phyloP scores from a whole-genome alignment of 2,888 invertebrate genomes.

The Pollenia angustigena region DNA sequence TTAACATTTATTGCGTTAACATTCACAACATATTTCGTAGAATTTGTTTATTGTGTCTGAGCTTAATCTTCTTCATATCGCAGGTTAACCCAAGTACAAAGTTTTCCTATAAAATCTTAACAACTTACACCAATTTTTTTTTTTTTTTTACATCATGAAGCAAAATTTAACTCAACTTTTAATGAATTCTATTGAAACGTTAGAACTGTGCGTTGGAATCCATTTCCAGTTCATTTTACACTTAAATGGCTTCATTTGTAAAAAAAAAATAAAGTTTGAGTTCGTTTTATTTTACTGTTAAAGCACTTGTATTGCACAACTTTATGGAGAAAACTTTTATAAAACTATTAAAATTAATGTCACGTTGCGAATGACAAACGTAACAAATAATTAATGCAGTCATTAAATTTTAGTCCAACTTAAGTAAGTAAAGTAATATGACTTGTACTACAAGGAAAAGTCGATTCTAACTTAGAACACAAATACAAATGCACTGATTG shows the following conservation, averaged over 20 bases:
- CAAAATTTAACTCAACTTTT: no score
- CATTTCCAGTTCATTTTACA: not conserved
- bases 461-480: not conserved
- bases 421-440: not conserved
- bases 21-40: no score
- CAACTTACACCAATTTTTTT: no score
- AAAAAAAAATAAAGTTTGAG: not conserved
- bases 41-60: no score
- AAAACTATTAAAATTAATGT: conserved; percentile 26
- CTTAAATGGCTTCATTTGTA: conserved; percentile 15
- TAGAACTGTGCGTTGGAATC: not conserved
- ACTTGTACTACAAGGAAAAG: conserved; percentile 2
- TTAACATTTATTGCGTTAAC: no score
- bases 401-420: not conserved
- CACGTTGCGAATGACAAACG: not conserved
- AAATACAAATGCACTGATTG: not conserved
- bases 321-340: conserved; percentile 6
- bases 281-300: not conserved
- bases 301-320: no score
- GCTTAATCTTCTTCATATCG: no score
- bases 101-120: no score
- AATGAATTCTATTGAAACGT: not conserved
- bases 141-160: no score
- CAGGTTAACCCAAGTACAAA: no score
- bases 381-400: conserved; percentile 21